Conservation (phyloP, 2,113 vertebrate genomes). For the Stigmatopora nigra region DNA sequence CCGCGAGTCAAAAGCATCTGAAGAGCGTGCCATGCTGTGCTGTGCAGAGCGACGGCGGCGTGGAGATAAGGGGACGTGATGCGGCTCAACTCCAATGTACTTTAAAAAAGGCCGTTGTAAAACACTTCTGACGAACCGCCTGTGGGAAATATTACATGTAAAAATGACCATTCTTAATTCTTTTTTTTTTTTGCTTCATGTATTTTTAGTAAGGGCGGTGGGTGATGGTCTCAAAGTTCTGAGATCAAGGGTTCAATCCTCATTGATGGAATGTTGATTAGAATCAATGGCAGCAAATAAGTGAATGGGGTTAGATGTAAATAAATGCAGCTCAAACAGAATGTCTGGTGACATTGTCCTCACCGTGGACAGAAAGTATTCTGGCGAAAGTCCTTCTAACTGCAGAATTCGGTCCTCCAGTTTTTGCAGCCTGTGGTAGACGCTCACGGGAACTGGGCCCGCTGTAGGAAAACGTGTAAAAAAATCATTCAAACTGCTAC, state of each 20-base stretch:
- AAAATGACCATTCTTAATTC: too few relatives aligned
- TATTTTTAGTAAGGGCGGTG: too few relatives aligned
- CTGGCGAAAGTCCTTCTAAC: conserved; percentile 94
- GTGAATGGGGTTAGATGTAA: too few relatives aligned
- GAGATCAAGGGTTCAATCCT: too few relatives aligned
- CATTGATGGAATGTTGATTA: too few relatives aligned
- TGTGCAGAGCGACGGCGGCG: conserved; percentile 47
- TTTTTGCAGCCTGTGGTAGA: conserved; percentile 94
- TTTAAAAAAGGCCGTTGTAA: conserved; percentile 49
- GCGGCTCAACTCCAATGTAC: conserved; percentile 64
- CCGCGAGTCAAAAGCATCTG: conserved; percentile 62
- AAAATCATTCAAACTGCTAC: neutral
- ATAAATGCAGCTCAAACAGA: too few relatives aligned
- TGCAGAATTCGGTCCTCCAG: conserved; percentile 96
- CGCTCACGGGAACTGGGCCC: conserved; percentile 85
- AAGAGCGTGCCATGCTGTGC: conserved; percentile 63
- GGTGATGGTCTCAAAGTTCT: too few relatives aligned
- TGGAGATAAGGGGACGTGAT: conserved; percentile 48
- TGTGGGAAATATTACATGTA: too few relatives aligned
- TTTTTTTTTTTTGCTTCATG: too few relatives aligned
- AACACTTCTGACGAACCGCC: conserved; percentile 13
- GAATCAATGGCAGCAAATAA: too few relatives aligned
- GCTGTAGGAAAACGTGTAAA: conserved; percentile 57
- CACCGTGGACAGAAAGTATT: conserved; percentile 92
- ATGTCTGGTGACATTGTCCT: conserved; percentile 43